phyloP scores from a whole-genome alignment of 2,113 vertebrate species.

The Bubo bubo region DNA sequence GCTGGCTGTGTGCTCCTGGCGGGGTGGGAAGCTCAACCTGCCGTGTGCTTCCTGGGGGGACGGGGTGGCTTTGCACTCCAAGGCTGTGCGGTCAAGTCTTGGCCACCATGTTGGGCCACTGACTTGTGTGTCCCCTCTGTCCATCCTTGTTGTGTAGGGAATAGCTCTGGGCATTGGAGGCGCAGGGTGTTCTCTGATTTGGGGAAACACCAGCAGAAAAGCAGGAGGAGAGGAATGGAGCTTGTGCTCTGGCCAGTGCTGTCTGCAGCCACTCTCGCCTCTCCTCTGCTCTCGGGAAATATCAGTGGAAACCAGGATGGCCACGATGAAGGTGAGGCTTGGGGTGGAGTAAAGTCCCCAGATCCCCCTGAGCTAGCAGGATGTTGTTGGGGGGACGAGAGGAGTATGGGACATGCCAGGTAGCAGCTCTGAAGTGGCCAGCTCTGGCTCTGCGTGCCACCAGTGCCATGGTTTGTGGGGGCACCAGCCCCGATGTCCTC shows the following conservation, averaged over 20 bases:
- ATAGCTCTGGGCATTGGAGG: not conserved
- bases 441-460: not conserved
- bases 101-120: accelerated
- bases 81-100: not conserved
- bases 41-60: accelerated
- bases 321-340: not conserved
- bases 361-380: not conserved
- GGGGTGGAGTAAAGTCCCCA: not conserved
- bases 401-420: not conserved
- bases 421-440: not conserved
- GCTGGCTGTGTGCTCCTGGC: not conserved
- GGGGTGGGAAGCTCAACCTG: not conserved
- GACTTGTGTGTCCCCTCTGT: not conserved
- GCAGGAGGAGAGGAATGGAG: not conserved
- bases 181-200: accelerated
- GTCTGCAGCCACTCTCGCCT: not conserved
- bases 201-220: not conserved
- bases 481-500: not conserved
- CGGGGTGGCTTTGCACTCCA: accelerated
- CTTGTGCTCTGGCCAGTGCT: not conserved
- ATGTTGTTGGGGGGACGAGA: not conserved
- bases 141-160: accelerated
- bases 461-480: accelerated
- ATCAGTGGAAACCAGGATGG: not conserved
- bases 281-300: not conserved